Evolutionary conservation across 2,888 invertebrate species (phyloP).

Genomic region (Tipula unca): DNA sequence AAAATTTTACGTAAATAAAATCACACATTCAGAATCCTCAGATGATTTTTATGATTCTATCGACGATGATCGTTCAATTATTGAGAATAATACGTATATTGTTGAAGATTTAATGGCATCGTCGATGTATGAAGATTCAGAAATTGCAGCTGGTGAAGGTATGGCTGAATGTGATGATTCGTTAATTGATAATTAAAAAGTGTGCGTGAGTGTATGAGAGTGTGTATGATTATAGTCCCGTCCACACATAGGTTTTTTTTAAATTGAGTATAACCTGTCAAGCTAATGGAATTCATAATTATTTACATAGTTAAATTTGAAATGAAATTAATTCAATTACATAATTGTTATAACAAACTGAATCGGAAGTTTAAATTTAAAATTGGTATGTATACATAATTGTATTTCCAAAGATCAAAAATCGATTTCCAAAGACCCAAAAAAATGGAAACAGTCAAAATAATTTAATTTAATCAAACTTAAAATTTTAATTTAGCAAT

Average conservation of each 20-base stretch:
- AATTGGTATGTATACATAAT: no score
- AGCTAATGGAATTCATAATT: no score
- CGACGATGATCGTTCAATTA: slow-evolving; percentile 24
- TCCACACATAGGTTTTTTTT: neutral
- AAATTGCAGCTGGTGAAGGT: slow-evolving; percentile 26
- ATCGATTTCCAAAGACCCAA: no score
- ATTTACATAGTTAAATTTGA: no score
- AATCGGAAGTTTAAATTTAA: no score
- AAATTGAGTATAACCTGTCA: neutral
- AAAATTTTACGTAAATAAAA: slow-evolving; percentile 27
- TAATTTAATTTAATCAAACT: no score
- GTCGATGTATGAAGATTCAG: slow-evolving; percentile 8
- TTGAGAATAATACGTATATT: slow-evolving; percentile 19
- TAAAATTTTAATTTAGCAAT: no score
- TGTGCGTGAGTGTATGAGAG: slow-evolving; percentile 15
- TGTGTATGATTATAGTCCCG: neutral
- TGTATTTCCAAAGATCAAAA: no score
- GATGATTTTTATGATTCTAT: slow-evolving; percentile 28
- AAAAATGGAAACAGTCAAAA: no score
- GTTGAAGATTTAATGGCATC: slow-evolving; percentile 3
- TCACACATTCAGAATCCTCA: slow-evolving; percentile 24
- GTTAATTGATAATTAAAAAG: slow-evolving; percentile 24
- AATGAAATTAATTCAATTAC: no score
- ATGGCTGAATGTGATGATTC: slow-evolving; percentile 27
- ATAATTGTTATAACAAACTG: no score